Evolutionary conservation across 2,113 vertebrate genomes (phyloP).

Genomic region (Carassius gibelio): DNA sequence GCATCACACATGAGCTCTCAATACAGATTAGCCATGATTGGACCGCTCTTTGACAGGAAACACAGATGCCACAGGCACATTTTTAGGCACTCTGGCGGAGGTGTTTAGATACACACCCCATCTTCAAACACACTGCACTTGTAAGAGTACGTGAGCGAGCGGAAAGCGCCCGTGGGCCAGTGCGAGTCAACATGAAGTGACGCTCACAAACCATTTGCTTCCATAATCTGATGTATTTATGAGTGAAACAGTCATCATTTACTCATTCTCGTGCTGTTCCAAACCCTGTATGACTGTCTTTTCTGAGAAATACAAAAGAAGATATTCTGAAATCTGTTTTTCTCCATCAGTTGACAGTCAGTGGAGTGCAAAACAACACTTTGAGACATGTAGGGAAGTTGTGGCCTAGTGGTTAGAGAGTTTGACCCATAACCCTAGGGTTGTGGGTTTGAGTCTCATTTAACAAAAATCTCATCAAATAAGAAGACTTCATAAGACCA

Average conservation of each 20-base stretch:
- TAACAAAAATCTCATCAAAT: too few species aligned
- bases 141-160: background rate
- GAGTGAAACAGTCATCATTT: background rate
- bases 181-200: background rate
- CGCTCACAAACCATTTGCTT: background rate
- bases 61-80: background rate
- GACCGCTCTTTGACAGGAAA: background rate
- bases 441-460: too few species aligned
- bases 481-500: too few species aligned
- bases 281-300: background rate
- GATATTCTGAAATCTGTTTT: background rate
- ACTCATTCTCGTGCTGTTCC: background rate
- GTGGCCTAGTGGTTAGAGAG: too few species aligned
- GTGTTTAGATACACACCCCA: constrained; percentile 19
- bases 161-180: background rate
- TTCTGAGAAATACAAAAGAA: background rate
- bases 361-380: too few species aligned
- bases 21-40: background rate
- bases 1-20: constrained; percentile 1
- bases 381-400: too few species aligned
- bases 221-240: background rate
- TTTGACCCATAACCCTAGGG: too few species aligned
- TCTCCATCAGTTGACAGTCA: too few species aligned
- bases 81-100: constrained; percentile 2
- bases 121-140: constrained; percentile 6